Percentiles rank a stretch among this genome's conserved stretches.
Evolutionary conservation across 2,797 vertebrate species (phyloP).

Genomic region (Scleropages formosus): DNA sequence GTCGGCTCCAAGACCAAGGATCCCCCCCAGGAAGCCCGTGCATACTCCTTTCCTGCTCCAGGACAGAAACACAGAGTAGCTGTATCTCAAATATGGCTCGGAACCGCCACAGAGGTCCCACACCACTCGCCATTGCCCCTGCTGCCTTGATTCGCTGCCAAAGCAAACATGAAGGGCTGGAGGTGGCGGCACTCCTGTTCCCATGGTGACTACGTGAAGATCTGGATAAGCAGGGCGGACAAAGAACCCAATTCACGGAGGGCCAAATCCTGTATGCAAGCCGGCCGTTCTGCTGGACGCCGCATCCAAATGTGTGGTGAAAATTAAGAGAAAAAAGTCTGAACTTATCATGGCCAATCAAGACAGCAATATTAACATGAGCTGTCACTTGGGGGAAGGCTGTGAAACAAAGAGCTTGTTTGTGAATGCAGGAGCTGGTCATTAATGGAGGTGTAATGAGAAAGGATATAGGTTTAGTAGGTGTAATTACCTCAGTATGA

Average conservation of each 20-base stretch:
- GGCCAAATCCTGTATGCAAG: slow-evolving; percentile 53
- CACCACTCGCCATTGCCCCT: background rate
- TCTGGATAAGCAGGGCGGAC: slow-evolving; percentile 67
- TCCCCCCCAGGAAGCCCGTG: slow-evolving; percentile 44
- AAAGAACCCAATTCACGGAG: slow-evolving; percentile 76
- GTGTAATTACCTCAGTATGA: slow-evolving; percentile 59
- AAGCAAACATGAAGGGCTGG: slow-evolving; percentile 68
- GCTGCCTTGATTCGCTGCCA: slow-evolving; percentile 56
- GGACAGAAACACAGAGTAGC: slow-evolving; percentile 18
- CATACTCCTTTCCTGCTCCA: slow-evolving; percentile 50
- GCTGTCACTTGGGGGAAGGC: slow-evolving; percentile 61
- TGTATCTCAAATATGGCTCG: slow-evolving; percentile 53
- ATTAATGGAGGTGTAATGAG: slow-evolving; percentile 59
- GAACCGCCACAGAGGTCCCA: slow-evolving; percentile 31
- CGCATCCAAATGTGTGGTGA: slow-evolving; percentile 50
- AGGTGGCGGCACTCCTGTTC: slow-evolving; percentile 58
- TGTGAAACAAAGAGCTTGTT: slow-evolving; percentile 62
- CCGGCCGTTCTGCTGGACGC: slow-evolving; percentile 63
- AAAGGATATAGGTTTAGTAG: slow-evolving; percentile 56
- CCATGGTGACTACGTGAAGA: slow-evolving; percentile 65
- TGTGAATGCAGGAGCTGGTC: slow-evolving; percentile 55
- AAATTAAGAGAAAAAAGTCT: slow-evolving; percentile 36
- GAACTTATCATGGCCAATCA: slow-evolving; percentile 67
- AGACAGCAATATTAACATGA: slow-evolving; percentile 67
- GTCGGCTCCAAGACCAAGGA: slow-evolving; percentile 51